A percentile compares a stretch with the other conserved stretches of the same genome.
Evolutionary conservation across 2,113 vertebrate species (phyloP).

Genomic region (Lophotis ruficrista): DNA sequence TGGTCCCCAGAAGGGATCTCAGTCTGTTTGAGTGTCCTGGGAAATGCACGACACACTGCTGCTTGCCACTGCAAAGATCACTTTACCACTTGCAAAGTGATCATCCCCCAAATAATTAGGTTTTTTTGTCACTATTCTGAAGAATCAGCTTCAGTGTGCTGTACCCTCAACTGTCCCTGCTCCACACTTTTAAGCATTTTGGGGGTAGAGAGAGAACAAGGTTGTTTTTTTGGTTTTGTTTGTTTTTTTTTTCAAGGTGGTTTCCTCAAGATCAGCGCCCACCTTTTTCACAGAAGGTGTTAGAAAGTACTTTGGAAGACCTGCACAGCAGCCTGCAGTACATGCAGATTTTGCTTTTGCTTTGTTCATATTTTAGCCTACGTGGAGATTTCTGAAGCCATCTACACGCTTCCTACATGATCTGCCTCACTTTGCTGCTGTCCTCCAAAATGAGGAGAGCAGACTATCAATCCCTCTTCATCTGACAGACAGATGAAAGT

Average conservation of each 20-base stretch:
- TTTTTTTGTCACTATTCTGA: background rate
- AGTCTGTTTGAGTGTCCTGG: background rate
- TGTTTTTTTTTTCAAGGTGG: background rate
- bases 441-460: background rate
- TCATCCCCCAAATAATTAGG: background rate
- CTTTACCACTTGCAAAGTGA: background rate
- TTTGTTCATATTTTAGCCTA: background rate
- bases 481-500: background rate
- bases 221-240: too few relatives aligned
- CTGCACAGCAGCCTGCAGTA: background rate
- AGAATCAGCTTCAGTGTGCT: background rate
- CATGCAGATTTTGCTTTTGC: background rate
- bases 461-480: background rate
- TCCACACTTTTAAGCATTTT: background rate
- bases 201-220: background rate
- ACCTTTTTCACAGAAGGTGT: background rate
- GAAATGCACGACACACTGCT: background rate
- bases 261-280: background rate
- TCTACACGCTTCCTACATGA: background rate
- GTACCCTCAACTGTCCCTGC: background rate
- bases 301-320: background rate
- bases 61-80: background rate
- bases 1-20: background rate
- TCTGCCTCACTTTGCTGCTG: background rate
- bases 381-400: background rate